Percentiles rank a stretch among this genome's conserved stretches.
phyloP scores from a whole-genome alignment of 2,113 vertebrate genomes.

The Pogona vitticeps region DNA sequence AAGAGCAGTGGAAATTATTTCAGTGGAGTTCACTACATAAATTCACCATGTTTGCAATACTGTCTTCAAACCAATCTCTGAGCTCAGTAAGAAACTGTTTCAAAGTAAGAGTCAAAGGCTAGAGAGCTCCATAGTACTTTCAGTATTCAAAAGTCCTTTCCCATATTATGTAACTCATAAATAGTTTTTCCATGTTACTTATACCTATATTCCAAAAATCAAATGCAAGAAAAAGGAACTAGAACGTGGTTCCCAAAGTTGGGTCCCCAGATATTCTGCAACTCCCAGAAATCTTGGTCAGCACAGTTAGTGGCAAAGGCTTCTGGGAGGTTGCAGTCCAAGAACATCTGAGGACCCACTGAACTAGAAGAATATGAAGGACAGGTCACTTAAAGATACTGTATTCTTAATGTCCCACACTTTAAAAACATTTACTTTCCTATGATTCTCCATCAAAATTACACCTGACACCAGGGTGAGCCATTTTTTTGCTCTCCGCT shows the following conservation, averaged over 20 bases:
- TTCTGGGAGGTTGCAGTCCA: too few relatives aligned
- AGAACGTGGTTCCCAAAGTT: not conserved
- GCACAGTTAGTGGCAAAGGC: too few relatives aligned
- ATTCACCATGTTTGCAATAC: not conserved
- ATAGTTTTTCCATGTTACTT: not conserved
- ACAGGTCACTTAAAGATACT: not conserved
- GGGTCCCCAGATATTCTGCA: too few relatives aligned
- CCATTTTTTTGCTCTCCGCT: too few relatives aligned
- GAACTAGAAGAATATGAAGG: too few relatives aligned
- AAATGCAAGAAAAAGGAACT: not conserved
- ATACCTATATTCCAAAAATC: not conserved
- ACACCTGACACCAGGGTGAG: too few relatives aligned
- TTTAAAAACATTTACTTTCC: not conserved
- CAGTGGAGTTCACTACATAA: conserved; percentile 10
- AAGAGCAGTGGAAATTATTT: conserved; percentile 47
- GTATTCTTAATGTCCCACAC: not conserved
- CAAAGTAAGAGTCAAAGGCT: not conserved
- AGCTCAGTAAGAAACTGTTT: not conserved
- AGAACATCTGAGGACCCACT: too few relatives aligned
- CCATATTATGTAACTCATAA: not conserved
- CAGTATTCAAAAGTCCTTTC: not conserved
- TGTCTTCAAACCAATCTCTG: not conserved
- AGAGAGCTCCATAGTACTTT: not conserved
- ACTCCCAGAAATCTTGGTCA: too few relatives aligned
- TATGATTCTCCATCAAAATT: not conserved